A percentile compares a stretch with the other conserved stretches of the same genome.
These are phyloP conservation scores for Pasiphila rectangulata DNA, from an alignment of 2,888 invertebrate species.

Conservation along the genomic window DNA sequence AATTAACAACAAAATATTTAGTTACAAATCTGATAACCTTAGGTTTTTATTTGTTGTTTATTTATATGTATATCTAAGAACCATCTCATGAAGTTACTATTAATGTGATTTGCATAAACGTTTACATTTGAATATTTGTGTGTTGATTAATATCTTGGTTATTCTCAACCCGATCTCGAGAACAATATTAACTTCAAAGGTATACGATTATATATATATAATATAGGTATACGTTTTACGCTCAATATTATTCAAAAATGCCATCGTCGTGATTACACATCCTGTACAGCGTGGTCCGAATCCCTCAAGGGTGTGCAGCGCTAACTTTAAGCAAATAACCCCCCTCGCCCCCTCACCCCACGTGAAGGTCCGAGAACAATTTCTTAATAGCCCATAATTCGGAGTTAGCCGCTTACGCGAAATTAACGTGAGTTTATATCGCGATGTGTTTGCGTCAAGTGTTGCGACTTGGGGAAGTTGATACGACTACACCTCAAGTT, in stretches of 20 bases:
- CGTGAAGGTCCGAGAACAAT: conserved; percentile 57
- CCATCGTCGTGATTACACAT: conserved; percentile 1
- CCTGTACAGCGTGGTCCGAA: conserved; percentile 27
- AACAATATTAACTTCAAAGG: too few relatives aligned
- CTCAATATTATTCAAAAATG: not conserved
- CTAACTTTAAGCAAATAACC: conserved; percentile 62
- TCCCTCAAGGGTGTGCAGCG: conserved; percentile 34
- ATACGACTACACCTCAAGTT: not conserved
- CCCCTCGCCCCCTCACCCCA: conserved; percentile 33
- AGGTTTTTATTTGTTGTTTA: too few relatives aligned
- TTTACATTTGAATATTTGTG: too few relatives aligned
- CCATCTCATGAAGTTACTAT: too few relatives aligned
- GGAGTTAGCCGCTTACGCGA: conserved; percentile 62
- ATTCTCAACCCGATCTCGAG: too few relatives aligned
- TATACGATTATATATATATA: too few relatives aligned
- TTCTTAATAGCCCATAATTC: conserved; percentile 76
- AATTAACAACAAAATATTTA: too few relatives aligned
- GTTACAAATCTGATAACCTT: too few relatives aligned
- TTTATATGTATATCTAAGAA: too few relatives aligned
- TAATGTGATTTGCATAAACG: too few relatives aligned
- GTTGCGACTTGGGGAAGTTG: not conserved
- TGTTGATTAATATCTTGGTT: too few relatives aligned
- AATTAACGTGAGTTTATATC: conserved; percentile 63
- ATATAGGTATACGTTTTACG: too few relatives aligned
- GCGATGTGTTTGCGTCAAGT: conserved; percentile 25